phyloP scores from a whole-genome alignment of 2,113 vertebrate species.

The Silurus asotus region DNA sequence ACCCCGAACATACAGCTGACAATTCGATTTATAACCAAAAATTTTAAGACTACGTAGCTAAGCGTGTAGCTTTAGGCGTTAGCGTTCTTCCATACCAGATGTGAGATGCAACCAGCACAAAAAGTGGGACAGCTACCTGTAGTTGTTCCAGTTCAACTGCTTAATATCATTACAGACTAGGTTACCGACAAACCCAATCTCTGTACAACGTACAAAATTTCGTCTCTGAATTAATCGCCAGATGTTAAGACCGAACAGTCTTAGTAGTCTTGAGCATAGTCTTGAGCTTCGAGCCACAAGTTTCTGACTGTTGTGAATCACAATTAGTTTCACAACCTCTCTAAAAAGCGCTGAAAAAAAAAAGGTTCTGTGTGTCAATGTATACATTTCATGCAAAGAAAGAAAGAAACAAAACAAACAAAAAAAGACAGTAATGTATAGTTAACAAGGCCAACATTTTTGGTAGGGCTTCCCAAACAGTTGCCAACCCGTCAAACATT shows the following conservation, averaged over 20 bases:
- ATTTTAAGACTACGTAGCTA: background rate
- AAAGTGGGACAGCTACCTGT: background rate
- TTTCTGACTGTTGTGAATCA: background rate
- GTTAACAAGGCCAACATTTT: background rate
- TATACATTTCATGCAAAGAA: background rate
- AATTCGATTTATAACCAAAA: background rate
- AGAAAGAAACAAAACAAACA: background rate
- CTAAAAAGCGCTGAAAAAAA: background rate
- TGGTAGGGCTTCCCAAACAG: background rate
- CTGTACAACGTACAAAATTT: background rate
- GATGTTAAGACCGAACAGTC: background rate
- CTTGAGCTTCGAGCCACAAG: background rate
- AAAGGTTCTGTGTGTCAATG: background rate
- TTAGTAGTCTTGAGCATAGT: too few relatives aligned
- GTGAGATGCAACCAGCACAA: background rate
- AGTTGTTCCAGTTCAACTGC: too few relatives aligned
- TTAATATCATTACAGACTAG: background rate
- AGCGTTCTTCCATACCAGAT: background rate
- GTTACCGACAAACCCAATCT: background rate
- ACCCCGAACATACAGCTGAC: background rate
- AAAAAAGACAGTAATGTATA: background rate
- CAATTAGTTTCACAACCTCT: background rate
- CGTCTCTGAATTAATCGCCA: background rate
- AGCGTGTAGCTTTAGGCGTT: background rate
- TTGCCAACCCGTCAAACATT: background rate